Base-by-base conservation (phyloP, 2,797 vertebrate species). In the Crax fasciolata region DNA sequence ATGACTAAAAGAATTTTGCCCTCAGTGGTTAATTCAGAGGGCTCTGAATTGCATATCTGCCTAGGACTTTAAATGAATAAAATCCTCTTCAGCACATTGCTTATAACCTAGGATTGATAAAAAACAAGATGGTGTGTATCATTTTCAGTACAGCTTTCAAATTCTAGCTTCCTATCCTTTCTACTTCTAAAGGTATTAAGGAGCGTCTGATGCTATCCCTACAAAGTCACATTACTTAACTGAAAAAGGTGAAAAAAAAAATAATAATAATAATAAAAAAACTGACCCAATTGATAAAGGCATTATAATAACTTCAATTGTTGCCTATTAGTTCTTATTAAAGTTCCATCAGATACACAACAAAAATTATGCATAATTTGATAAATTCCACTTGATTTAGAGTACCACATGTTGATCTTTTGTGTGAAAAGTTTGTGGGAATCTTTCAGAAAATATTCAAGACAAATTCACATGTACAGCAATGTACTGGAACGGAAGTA, bases 101-200 rank as follows among this genome's bases (percentile, higher is more conserved):
- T 9, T 28, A 54, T 11, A 54, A 54, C 51, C 27, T 54, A 54
- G 51, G 27, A 30, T 2, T 6, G 3, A 2, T 57, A 54, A 54
- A 43, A 43, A 43, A 3, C 2, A 91, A 62, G n/a, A 2, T 1
- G 4, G 14, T 43, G 25, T 1, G 4, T 84, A 41, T 5, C 0
- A n/a, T 39, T 90, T 85, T 59, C 48, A 82, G 15, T 13, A 46
- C 8, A 75, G 14, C 0, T 2, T 71, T 55, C 32, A 9, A 81
- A 87, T 28, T 15, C 6, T 71, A 74, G 77, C 10, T 77, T 68
- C 3, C 3, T n/a, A 11, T 21, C 5, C 9, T 54, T 84, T 77
- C 18, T 61, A 9, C 6, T 65, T 77, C 48, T 32, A 20, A 8
- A 74, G 11, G 25, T 71, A 38, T 27, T 77, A 32, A 72, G 18